Base-by-base conservation (phyloP, 2,797 vertebrate genomes). In the Anas flavirostris region DNA sequence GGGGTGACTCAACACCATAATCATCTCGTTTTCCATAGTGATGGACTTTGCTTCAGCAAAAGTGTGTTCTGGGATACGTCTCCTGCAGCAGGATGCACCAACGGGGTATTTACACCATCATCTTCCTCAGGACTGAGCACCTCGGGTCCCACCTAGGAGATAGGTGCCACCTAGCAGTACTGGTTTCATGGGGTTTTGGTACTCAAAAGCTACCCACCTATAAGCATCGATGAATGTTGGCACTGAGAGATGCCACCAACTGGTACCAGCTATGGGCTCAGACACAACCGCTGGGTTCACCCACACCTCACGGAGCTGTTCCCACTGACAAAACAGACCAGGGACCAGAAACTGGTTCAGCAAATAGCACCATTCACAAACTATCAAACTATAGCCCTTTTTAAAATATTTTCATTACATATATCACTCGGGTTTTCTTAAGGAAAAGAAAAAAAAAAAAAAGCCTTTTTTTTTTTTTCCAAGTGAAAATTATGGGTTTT, bases 401-500 rank as follows among this genome's bases (percentile, higher is more conserved):
- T 41, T 62, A 75, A 94, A 95, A 78, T 94, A 91, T 91, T 96
- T 94, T 93, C 93, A 90, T 95, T 85, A 55, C 29, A 10, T 69
- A 68, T 93, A 86, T 85, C 90, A 80, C 74, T 78, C 50, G 90
- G 77, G 48, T 72, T 93, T 93, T 88, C 75, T 62, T 75, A 63
- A 82, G 48, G 5, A 6, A 26, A 60, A 85, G 33, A 56, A 2
- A 7, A 48, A 48, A 48, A 46, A 53, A 60, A 85, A 43, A 43
- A 2, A 6, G 2, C 1, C 1, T 83, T 92, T 90, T 94, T 88
- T 70, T 9, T 83, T 92, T 90, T 94, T 89, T 68, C 77, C 88
- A 85, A 95, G 70, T 90, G 90, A 91, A 96, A 96, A 94, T 91
- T 68, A 19, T 14, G 16, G 48, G 81, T 52, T 84, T 96, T 95